Evolutionary conservation across 1,140 invertebrate species (phyloP).

Genomic region (Drosophila mayri): DNA sequence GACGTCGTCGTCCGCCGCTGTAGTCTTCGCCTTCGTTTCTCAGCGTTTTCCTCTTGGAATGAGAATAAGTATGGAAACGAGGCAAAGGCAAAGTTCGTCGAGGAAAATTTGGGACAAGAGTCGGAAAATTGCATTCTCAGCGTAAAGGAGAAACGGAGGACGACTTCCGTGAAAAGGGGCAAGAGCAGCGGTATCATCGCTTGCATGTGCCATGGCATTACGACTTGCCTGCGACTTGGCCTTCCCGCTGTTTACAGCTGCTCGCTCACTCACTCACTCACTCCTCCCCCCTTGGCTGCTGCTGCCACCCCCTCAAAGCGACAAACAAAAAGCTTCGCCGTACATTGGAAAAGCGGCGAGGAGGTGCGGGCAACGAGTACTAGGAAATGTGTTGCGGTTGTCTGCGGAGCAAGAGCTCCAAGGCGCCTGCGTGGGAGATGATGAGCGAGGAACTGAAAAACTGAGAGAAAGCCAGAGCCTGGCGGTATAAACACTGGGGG

Average conservation of each 20-base stretch:
- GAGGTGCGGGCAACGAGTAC: constrained; percentile 38
- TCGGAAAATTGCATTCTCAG: constrained; percentile 54
- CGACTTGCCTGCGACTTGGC: constrained; percentile 20
- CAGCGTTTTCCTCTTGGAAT: constrained; percentile 13
- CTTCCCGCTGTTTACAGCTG: constrained; percentile 71
- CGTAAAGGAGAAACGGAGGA: constrained; percentile 5
- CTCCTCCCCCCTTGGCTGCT: background rate
- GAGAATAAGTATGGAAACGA: constrained; percentile 35
- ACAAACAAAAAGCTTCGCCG: constrained; percentile 60
- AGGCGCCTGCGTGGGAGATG: constrained; percentile 68
- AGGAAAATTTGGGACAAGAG: constrained; percentile 59
- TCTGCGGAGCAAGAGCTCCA: constrained; percentile 28
- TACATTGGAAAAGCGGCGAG: background rate
- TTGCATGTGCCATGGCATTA: constrained; percentile 48
- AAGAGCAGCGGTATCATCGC: constrained; percentile 8
- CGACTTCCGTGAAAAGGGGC: constrained; percentile 15
- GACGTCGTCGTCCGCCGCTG: constrained; percentile 24
- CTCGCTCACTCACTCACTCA: constrained; percentile 57
- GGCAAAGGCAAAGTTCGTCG: constrained; percentile 62
- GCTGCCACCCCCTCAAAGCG: constrained; percentile 27
- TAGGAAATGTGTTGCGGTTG: constrained; percentile 76
- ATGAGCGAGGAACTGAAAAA: background rate
- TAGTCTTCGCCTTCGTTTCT: constrained; percentile 22
- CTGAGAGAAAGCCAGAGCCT: constrained; percentile 8
- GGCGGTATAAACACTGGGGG: constrained; percentile 3